Conservation (phyloP, 2,888 invertebrate species). For the Microctonus hyperodae region DNA sequence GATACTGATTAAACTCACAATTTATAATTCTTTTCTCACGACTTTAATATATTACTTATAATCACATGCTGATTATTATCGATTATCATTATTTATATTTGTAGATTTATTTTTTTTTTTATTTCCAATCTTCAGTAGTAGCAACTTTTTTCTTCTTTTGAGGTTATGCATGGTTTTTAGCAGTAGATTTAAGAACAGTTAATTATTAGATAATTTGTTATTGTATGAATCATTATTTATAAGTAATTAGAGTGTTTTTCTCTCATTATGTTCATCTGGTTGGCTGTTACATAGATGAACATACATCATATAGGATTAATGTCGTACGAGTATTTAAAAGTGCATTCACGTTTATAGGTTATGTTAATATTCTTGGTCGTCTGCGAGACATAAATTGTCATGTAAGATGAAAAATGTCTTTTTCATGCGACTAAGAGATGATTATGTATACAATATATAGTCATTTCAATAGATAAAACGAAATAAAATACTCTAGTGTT, state of each 20-base stretch:
- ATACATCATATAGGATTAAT: too few relatives aligned
- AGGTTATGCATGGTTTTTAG: neutral
- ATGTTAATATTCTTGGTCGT: neutral
- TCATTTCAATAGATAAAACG: too few relatives aligned
- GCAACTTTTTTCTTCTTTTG: neutral
- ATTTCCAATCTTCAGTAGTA: neutral
- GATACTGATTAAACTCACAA: too few relatives aligned
- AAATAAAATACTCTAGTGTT: too few relatives aligned
- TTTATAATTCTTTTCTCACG: too few relatives aligned
- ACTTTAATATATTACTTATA: neutral
- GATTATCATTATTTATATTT: neutral
- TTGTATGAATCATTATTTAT: neutral
- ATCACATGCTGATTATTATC: neutral
- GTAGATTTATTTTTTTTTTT: neutral
- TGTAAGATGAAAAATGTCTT: conserved; percentile 1
- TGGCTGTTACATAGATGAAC: neutral
- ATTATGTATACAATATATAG: neutral
- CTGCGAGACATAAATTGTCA: neutral
- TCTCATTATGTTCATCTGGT: too few relatives aligned
- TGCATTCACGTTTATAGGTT: neutral
- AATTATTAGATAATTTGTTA: too few relatives aligned
- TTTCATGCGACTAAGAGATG: neutral
- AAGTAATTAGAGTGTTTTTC: neutral
- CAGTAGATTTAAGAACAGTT: neutral
- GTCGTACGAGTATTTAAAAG: neutral